Evolutionary conservation across 2,113 vertebrate species (phyloP).

Genomic region (Oncorhynchus tshawytscha): DNA sequence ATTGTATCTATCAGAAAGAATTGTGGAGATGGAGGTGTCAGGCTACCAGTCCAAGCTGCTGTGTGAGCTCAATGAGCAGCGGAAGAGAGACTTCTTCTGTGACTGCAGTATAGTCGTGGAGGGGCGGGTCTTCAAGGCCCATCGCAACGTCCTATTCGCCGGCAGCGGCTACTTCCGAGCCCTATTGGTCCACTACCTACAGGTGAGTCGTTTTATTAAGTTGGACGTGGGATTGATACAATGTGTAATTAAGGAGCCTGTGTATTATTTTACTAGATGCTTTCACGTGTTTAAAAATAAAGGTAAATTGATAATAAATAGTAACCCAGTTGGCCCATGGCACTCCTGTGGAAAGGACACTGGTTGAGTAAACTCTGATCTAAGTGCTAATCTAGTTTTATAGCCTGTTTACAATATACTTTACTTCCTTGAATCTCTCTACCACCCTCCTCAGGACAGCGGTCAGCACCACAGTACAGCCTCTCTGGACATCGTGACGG

Average conservation of each 20-base stretch:
- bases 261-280: too few relatives aligned
- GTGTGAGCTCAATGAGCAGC: slow-evolving; percentile 92
- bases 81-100: slow-evolving; percentile 95
- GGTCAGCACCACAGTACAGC: slow-evolving; percentile 88
- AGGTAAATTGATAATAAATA: too few relatives aligned
- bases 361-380: too few relatives aligned
- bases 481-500: slow-evolving; percentile 95
- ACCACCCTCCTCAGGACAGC: slow-evolving; percentile 69
- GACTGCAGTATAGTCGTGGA: slow-evolving; percentile 98
- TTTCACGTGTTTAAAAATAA: too few relatives aligned
- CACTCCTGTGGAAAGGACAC: too few relatives aligned
- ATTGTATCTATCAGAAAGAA: too few relatives aligned
- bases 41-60: slow-evolving; percentile 88
- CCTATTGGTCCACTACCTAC: slow-evolving; percentile 90
- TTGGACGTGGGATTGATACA: too few relatives aligned
- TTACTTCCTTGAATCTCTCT: neutral
- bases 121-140: slow-evolving; percentile 94
- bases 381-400: too few relatives aligned
- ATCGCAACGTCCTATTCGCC: slow-evolving; percentile 96
- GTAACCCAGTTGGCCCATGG: too few relatives aligned
- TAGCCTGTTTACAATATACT: too few relatives aligned
- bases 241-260: too few relatives aligned
- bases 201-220: slow-evolving; percentile 55
- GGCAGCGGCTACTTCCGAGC: slow-evolving; percentile 95
- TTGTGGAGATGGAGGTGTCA: slow-evolving; percentile 85